phyloP scores from a whole-genome alignment of 92 coral and sea anemone genomes.

The Bergia puertoricense region DNA sequence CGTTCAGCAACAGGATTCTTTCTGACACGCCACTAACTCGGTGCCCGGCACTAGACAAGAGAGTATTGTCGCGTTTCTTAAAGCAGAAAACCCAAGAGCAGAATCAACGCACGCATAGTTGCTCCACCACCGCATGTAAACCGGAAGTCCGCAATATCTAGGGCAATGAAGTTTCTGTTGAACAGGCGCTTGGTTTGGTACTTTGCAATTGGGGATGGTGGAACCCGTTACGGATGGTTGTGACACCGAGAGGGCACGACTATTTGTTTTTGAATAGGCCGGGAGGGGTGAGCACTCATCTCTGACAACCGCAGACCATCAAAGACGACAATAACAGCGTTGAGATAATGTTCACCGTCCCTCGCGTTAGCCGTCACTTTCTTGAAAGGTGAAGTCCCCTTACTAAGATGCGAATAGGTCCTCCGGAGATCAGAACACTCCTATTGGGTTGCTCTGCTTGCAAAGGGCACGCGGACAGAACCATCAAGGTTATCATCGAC shows the following conservation, averaged over 20 bases:
- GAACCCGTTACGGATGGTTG: constrained; percentile 35
- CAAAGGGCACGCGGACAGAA: background rate
- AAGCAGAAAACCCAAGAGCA: constrained; percentile 26
- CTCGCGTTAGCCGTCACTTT: background rate
- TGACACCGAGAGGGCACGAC: background rate
- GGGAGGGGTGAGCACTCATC: background rate
- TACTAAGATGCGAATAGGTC: constrained; percentile 1
- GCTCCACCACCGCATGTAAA: constrained; percentile 23
- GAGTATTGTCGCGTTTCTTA: constrained; percentile 14
- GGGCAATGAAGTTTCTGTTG: constrained; percentile 41
- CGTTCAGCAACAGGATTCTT: constrained; percentile 27
- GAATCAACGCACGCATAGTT: constrained; percentile 44
- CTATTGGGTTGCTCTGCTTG: constrained; percentile 30
- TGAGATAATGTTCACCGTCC: background rate
- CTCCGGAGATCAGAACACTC: constrained; percentile 54
- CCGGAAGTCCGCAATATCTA: constrained; percentile 33
- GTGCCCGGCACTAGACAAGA: background rate
- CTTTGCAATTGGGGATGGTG: constrained; percentile 21
- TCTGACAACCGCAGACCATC: constrained; percentile 42
- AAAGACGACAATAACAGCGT: background rate
- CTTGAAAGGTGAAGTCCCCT: too few relatives aligned
- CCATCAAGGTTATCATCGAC: constrained; percentile 2
- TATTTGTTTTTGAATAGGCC: background rate
- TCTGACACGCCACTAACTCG: constrained; percentile 14
- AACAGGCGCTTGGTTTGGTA: constrained; percentile 36